Base-by-base conservation (phyloP, 2,113 vertebrate species). In the Seriola rivoliana region DNA sequence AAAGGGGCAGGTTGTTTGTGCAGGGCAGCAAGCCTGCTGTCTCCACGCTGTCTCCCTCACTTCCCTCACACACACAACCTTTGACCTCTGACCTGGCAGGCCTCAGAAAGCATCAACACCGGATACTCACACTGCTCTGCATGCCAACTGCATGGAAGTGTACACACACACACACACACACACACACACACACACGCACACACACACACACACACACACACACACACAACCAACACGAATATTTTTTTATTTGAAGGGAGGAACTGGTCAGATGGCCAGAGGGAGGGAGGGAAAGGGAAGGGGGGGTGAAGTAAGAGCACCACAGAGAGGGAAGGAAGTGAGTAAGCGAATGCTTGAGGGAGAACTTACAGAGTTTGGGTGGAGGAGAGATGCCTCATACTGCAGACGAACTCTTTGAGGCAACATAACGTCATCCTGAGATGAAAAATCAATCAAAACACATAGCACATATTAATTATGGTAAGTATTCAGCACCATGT, bases 371-470 rank as follows among this genome's bases (percentile, higher is more conserved):
- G 94, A 95, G 13, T 90, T 89, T n/a, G 96, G 96, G 79, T 95
- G 94, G 44, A 81, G 91, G 60, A 93, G 14, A 52, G 96, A 95
- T 1, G 94, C 93, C 63, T 97, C 84, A 10, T 95, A 92, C 78
- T 99, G 98, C 70, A 99, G 92, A 48, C 96, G 93, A 71, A 99
- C 95, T 86, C 98, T 95, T 93, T 96, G 95, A 1, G 97, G 96
- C 94, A 96, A 95, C 98, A 99, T 99, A 78, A 97, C 92, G 42
- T 99, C 98, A 80, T 99, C 98, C 98, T 99, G 90, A 42, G 89
- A 93, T 57, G 1, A 68, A 34, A 55, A 54, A 46, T 70, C 0
- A 54, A 44, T 40, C 42, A 11, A 75, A 42, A 69, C 70, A 65
- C 12, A 40, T 11, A 17, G 17, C 21, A 23, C 6, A 16, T 16